phyloP scores from a whole-genome alignment of 2,797 vertebrate genomes.

The Crenichthys baileyi region DNA sequence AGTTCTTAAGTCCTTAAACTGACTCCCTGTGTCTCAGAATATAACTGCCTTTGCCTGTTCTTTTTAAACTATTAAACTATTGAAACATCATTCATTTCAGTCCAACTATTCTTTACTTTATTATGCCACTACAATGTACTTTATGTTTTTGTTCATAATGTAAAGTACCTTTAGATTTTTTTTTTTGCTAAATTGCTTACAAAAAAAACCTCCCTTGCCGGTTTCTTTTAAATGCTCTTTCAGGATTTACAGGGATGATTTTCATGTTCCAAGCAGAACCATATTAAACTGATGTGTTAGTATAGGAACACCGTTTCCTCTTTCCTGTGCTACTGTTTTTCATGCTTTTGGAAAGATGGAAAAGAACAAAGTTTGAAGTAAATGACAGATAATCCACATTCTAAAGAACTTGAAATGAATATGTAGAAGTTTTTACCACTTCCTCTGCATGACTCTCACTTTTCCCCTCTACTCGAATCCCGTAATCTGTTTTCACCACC shows the following conservation, averaged over 20 bases:
- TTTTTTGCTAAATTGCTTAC: no score
- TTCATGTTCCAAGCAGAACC: not conserved
- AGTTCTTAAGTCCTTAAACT: no score
- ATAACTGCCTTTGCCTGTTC: no score
- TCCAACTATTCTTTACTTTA: no score
- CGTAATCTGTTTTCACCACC: conserved; percentile 94
- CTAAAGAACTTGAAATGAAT: conserved; percentile 4
- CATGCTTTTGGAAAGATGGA: not conserved
- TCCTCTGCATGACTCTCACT: conserved; percentile 93
- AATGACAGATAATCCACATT: not conserved
- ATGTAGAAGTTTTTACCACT: conserved; percentile 84
- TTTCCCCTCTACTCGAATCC: conserved; percentile 94
- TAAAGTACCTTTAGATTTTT: no score
- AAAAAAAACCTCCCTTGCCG: no score
- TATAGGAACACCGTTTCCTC: not conserved
- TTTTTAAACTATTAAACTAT: no score
- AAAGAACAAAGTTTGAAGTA: not conserved
- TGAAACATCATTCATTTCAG: no score
- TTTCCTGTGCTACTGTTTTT: not conserved
- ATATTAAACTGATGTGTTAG: not conserved
- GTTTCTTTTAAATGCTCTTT: not conserved
- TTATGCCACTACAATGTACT: no score
- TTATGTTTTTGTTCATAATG: no score
- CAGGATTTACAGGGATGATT: not conserved
- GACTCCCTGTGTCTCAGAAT: no score